phyloP scores from a whole-genome alignment of 1,140 invertebrate species.

The Lepidurus apus region DNA sequence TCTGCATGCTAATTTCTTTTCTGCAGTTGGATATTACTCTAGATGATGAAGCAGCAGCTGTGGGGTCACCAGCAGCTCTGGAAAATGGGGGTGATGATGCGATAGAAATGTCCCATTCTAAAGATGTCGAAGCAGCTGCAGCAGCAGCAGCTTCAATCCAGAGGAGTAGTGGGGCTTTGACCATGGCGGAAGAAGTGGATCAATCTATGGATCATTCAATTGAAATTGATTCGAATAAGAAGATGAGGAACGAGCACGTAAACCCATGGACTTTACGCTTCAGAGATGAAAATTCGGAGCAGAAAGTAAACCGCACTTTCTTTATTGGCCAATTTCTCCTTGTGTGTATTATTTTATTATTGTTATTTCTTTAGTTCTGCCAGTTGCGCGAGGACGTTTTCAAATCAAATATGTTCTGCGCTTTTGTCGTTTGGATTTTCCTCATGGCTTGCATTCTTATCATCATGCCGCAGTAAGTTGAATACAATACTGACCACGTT shows the following conservation, averaged over 20 bases:
- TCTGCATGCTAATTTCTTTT: not conserved
- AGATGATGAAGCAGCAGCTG: constrained; percentile 29
- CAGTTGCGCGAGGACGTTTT: constrained; percentile 88
- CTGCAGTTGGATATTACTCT: constrained; percentile 22
- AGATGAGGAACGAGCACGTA: constrained; percentile 81
- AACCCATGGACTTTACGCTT: constrained; percentile 80
- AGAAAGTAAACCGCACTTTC: constrained; percentile 52
- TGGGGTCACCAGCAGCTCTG: constrained; percentile 35
- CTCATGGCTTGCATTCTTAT: constrained; percentile 72
- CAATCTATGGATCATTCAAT: constrained; percentile 83
- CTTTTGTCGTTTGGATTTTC: constrained; percentile 83
- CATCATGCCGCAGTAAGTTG: constrained; percentile 65
- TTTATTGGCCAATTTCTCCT: not conserved
- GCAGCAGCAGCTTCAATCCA: constrained; percentile 38
- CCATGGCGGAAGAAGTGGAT: constrained; percentile 63
- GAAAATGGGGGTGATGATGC: constrained; percentile 31
- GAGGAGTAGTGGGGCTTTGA: constrained; percentile 24
- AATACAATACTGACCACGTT: not conserved
- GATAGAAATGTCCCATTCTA: constrained; percentile 18
- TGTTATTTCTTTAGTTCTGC: constrained; percentile 58
- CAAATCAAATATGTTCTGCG: constrained; percentile 88
- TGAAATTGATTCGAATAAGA: constrained; percentile 86
- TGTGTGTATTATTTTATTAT: constrained; percentile 1
- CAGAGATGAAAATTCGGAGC: constrained; percentile 63
- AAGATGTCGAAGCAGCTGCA: constrained; percentile 37